Evolutionary conservation across 2,888 invertebrate species (phyloP).

Genomic region (Pyrochroa serraticornis): DNA sequence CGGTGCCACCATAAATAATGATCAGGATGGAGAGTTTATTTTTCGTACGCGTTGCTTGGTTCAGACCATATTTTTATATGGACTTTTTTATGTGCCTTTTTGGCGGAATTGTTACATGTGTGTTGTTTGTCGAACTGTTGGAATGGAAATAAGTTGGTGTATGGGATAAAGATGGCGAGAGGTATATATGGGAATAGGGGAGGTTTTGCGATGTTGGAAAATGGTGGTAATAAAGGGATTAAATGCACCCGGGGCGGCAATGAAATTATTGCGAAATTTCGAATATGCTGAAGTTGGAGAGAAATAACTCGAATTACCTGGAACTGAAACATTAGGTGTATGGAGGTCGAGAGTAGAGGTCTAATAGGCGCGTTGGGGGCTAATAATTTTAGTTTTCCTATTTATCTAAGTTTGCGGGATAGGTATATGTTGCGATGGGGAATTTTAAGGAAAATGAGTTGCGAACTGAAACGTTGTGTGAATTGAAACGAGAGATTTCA

Average conservation of each 20-base stretch:
- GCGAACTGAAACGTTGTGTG: too few relatives aligned
- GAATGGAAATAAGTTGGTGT: constrained; percentile 9
- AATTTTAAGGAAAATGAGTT: too few relatives aligned
- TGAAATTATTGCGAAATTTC: constrained; percentile 19
- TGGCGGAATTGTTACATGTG: constrained; percentile 17
- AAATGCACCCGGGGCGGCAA: constrained; percentile 14
- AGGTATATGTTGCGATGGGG: too few relatives aligned
- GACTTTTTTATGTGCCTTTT: constrained; percentile 18
- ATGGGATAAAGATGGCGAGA: constrained; percentile 4
- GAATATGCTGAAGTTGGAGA: constrained; percentile 12
- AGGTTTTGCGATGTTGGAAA: not conserved
- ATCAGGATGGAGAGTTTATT: constrained; percentile 26
- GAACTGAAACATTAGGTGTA: not conserved
- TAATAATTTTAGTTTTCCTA: too few relatives aligned
- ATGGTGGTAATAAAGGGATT: constrained; percentile 12
- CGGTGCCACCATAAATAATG: constrained; percentile 22
- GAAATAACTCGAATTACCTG: constrained; percentile 13
- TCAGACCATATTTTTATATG: constrained; percentile 22
- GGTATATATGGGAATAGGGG: not conserved
- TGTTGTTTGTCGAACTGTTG: constrained; percentile 11
- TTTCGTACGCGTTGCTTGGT: constrained; percentile 15
- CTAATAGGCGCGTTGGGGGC: too few relatives aligned
- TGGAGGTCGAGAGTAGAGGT: too few relatives aligned
- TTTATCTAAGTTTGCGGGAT: too few relatives aligned
- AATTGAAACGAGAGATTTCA: too few relatives aligned